These are phyloP conservation scores for Henricia sp. DNA, from an alignment of 53 echinoderm and acorn worm genomes.

Conservation along the genomic window DNA sequence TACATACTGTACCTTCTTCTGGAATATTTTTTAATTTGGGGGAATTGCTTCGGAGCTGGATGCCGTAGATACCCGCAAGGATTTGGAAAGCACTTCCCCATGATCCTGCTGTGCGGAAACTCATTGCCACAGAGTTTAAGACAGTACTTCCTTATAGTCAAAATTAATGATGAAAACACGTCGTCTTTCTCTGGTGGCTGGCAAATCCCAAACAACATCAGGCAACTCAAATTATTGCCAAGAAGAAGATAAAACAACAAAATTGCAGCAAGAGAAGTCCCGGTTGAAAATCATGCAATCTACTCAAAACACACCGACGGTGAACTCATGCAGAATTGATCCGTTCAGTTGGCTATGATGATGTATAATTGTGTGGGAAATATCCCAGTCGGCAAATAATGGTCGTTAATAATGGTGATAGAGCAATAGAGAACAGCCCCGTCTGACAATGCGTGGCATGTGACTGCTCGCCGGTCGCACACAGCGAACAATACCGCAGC, in stretches of 20 bases:
- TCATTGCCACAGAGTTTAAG: not conserved
- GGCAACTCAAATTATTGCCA: too few species aligned
- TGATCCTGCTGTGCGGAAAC: conserved; percentile 4
- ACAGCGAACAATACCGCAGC: conserved; percentile 19
- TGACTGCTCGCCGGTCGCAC: not conserved
- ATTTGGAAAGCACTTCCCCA: conserved; percentile 54
- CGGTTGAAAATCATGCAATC: not conserved
- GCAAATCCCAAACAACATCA: too few species aligned
- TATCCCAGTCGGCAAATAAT: not conserved
- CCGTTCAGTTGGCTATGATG: not conserved
- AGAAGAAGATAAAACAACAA: not conserved
- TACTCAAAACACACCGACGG: conserved; percentile 9
- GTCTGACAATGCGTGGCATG: conserved; percentile 13
- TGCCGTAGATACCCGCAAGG: conserved; percentile 55
- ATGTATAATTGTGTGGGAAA: not conserved
- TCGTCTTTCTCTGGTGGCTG: too few species aligned
- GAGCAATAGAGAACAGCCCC: not conserved
- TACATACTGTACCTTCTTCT: conserved; percentile 39
- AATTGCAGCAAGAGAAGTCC: not conserved
- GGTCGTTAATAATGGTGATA: not conserved
- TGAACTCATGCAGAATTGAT: conserved; percentile 37
- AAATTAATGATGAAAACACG: not conserved
- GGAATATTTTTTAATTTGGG: conserved; percentile 31
- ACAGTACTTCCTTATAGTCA: not conserved
- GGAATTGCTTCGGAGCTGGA: conserved; percentile 46